These are phyloP conservation scores for Clanis bilineata DNA, from an alignment of 2,888 invertebrate genomes.

Conservation along the genomic window DNA sequence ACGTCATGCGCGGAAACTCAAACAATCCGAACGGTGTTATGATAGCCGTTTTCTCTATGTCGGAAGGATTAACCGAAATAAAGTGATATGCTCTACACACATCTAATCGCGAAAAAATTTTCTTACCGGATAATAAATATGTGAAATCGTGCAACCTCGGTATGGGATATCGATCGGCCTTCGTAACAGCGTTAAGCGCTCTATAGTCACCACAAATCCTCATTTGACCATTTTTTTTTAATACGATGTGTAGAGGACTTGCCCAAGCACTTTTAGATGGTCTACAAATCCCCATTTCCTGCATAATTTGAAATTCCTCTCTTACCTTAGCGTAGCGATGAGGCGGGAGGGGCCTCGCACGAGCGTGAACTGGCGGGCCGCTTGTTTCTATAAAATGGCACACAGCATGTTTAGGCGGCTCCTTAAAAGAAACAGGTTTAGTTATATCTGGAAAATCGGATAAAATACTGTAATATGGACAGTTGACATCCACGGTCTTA, in stretches of 20 bases:
- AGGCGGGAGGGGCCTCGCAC: not conserved
- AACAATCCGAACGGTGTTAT: slow-evolving; percentile 13
- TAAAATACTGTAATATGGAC: no score
- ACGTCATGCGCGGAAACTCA: no score
- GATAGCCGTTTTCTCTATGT: slow-evolving; percentile 13
- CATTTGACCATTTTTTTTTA: not conserved
- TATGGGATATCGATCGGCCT: not conserved
- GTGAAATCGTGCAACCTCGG: not conserved
- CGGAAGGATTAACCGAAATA: not conserved
- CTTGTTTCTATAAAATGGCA: not conserved
- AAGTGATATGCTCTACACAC: slow-evolving; percentile 1
- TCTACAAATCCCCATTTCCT: not conserved
- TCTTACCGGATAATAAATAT: not conserved
- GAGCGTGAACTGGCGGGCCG: not conserved
- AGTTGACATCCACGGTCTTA: no score
- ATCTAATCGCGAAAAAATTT: not conserved
- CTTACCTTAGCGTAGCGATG: not conserved
- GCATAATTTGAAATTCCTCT: no score
- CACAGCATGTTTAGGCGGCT: no score
- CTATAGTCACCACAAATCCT: not conserved
- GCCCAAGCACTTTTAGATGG: not conserved
- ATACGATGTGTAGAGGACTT: not conserved
- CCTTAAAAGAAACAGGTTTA: no score
- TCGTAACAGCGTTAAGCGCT: not conserved
- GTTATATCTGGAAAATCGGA: no score